Base-by-base conservation (phyloP, 2,797 vertebrate genomes). In the Liasis olivaceus region DNA sequence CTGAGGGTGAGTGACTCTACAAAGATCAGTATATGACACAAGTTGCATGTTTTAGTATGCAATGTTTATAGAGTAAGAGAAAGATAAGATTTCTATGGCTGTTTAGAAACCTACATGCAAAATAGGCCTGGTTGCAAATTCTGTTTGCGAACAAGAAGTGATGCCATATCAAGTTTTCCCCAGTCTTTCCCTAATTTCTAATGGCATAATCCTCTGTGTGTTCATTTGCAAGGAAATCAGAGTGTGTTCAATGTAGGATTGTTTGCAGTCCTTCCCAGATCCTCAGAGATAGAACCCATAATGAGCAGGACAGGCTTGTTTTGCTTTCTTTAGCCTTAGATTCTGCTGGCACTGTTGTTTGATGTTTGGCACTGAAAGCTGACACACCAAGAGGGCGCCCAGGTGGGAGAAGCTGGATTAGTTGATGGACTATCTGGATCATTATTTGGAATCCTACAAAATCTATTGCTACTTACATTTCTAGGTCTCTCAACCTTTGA, bases 1-100 rank as follows among this genome's bases (percentile, higher is more conserved):
- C 92, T 91, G 94, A 93, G 92, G 28, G 14, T 84, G 89, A 96
- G 91, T 84, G 93, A 96, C 96, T 94, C 51, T 69, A 91, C 77
- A 88, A 95, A 87, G 0, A 2, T 93, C 89, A 96, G 96, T 88
- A 94, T 89, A 51, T 12, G 85, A 58, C 28, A 92, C 94, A 94
- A 54, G 69, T 86, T 94, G 89, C 60, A 47, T 93, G 93, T 96
- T 58, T 54, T 0, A 58, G 22, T 17, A 11, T 62, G 11, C 84
- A 84, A 51, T 6, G 36, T 28, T 56, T 26, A 13, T 24, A 89
- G 85, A 24, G 93, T 26, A 94, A 72, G 2, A 26, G 26, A 85
- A 66, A 26, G 26, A 5, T 17, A 47, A 22, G 47, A n/a, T 5
- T 63, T 22, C 6, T 85, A 63, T 22, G 17, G 15, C 24, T 14